Base-by-base conservation (phyloP, 2,888 invertebrate species). In the Germaria angustata region DNA sequence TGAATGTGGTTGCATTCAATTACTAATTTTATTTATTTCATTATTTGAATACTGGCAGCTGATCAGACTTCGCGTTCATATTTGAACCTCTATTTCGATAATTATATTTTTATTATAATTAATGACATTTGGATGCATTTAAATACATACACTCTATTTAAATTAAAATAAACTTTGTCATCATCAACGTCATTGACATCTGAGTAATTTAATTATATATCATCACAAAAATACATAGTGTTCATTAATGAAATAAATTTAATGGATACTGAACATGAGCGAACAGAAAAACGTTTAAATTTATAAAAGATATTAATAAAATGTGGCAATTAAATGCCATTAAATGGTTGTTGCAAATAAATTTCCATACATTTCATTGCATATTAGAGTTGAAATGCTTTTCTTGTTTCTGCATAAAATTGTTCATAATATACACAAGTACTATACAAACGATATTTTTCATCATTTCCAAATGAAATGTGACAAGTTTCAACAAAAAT, bases 231-330 rank as follows among this genome's bases (percentile, higher is more conserved):
- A 57, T 69, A 59, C 44, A 55, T 34, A 41, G 20, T 59, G 57
- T 59, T 68, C 57, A 59, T 49, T 63, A 78, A 73, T 72, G 49
- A 69, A 77, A 77, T 77, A 53, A 82, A 65, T 78, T 82, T 69
- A 82, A 82, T 82, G 73, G 57, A 65, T 39, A 63, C 46, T 78
- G 66, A 65, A 78, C 73, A 78, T 39, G 51, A 46, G 51, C 41
- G 22, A 41, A 20, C 53, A 24, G 7, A 24, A 39, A 49, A 9
- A 9, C 11, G 11, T 41, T 28, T 39, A 32, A 53, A 20, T 34
- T 1, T 61, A 59, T 68, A 61, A 78, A 63, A 71, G 53, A 78
- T 53, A 65, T 55, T 71, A 78, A 78, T 71, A 63, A 79, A 79
- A 65, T 79, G 71, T 65, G 57, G 63, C 71, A 79, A 79, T 65